These are phyloP conservation scores for Anhinga anhinga DNA, from an alignment of 2,113 vertebrate species.

Conservation along the genomic window DNA sequence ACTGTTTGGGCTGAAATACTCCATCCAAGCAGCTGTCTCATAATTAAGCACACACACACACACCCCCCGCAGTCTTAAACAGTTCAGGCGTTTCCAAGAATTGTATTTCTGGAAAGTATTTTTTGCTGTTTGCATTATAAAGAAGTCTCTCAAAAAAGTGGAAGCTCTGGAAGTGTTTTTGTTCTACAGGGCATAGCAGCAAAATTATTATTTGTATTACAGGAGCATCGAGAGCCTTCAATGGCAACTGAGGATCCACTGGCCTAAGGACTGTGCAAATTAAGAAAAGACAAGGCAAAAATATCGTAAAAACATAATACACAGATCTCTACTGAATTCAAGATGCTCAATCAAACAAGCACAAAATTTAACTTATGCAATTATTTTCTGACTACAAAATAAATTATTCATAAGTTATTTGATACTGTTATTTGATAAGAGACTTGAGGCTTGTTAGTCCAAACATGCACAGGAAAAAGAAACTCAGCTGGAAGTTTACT, in stretches of 20 bases:
- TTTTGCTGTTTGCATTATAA: neutral
- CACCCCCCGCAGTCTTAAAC: neutral
- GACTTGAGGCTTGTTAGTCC: neutral
- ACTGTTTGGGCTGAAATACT: conserved; percentile 25
- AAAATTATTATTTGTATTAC: neutral
- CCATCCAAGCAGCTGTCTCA: neutral
- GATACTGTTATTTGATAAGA: neutral
- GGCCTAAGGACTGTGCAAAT: neutral
- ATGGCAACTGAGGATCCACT: neutral
- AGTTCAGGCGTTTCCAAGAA: neutral
- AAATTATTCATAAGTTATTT: neutral
- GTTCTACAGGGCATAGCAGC: neutral
- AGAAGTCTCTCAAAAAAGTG: neutral
- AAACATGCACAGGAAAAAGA: neutral
- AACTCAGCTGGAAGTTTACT: neutral
- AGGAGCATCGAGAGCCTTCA: neutral
- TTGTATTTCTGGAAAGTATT: neutral
- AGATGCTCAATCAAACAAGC: neutral
- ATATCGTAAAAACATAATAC: neutral
- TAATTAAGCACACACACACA: neutral
- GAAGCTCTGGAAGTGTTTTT: neutral
- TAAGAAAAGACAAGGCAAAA: neutral
- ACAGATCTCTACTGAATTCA: neutral
- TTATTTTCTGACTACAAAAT: neutral
- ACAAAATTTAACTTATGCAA: neutral